Conservation (phyloP, 92 coral and sea anemone genomes). For the Paramuricea clavata region DNA sequence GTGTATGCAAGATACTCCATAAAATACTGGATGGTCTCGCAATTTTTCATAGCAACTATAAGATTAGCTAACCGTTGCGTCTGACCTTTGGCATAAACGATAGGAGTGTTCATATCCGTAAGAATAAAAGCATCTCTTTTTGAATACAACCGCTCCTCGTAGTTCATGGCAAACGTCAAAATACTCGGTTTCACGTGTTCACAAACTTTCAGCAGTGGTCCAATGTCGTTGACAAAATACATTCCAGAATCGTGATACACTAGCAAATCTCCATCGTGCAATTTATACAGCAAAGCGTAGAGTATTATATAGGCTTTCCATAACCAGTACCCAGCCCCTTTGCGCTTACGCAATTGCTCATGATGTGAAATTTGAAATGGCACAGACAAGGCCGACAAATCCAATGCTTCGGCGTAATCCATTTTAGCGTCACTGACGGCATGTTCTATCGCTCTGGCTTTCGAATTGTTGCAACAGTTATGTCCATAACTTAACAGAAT, state of each 20-base stretch:
- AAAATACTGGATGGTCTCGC: constrained; percentile 10
- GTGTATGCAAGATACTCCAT: constrained; percentile 31
- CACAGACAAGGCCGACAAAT: neutral
- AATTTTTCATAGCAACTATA: constrained; percentile 16
- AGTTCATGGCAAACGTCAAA: neutral
- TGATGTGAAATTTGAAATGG: constrained; percentile 7
- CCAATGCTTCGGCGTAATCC: constrained; percentile 9
- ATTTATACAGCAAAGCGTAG: neutral
- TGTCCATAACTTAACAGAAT: neutral
- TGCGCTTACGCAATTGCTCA: neutral
- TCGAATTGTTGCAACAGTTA: constrained; percentile 7
- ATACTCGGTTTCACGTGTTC: neutral
- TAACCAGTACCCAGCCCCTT: constrained; percentile 38
- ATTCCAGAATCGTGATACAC: constrained; percentile 19
- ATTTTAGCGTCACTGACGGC: neutral
- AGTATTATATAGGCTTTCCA: constrained; percentile 30
- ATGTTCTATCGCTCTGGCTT: neutral
- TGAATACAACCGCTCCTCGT: neutral
- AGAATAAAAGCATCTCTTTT: constrained; percentile 25
- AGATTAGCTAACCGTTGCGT: neutral
- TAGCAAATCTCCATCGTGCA: constrained; percentile 20
- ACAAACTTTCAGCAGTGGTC: constrained; percentile 13
- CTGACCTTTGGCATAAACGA: neutral
- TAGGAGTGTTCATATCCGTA: neutral
- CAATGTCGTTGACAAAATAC: constrained; percentile 2